Evolutionary conservation across 2,113 vertebrate species (phyloP).

Genomic region (Poecilia latipinna): DNA sequence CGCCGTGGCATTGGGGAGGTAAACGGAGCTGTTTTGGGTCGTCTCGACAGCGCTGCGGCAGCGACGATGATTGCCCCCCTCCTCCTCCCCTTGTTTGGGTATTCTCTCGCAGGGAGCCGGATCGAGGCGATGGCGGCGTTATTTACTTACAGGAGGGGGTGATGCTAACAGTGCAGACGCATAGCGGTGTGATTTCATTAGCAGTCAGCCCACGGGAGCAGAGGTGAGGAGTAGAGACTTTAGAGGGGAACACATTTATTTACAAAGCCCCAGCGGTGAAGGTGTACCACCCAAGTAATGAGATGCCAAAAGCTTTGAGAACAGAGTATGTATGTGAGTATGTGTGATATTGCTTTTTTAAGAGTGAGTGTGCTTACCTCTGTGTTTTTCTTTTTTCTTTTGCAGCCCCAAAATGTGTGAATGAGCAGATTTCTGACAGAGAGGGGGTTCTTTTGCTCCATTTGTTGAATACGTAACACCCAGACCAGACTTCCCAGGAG

Average conservation of each 20-base stretch:
- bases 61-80: constrained; percentile 42
- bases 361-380: background rate
- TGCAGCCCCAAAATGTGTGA: constrained; percentile 29
- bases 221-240: constrained; percentile 45
- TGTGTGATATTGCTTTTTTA: constrained; percentile 35
- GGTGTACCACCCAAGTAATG: constrained; percentile 56
- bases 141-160: constrained; percentile 51
- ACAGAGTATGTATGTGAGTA: constrained; percentile 13
- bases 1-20: constrained; percentile 49
- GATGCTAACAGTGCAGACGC: constrained; percentile 42
- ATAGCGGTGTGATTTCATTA: constrained; percentile 64
- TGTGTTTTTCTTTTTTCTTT: constrained; percentile 27
- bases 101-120: constrained; percentile 47
- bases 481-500: constrained; percentile 45
- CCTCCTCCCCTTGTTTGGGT: constrained; percentile 19
- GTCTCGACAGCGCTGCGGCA: background rate
- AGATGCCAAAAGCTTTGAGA: constrained; percentile 62
- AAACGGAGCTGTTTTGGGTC: constrained; percentile 55
- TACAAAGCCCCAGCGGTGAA: constrained; percentile 56
- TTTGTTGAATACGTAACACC: constrained; percentile 46
- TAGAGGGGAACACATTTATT: constrained; percentile 51
- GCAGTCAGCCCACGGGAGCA: constrained; percentile 47
- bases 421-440: constrained; percentile 45
- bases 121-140: constrained; percentile 40
- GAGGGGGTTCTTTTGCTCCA: constrained; percentile 34